These are phyloP conservation scores for Mionectes macconnelli DNA, from an alignment of 2,113 vertebrate genomes.

Conservation along the genomic window DNA sequence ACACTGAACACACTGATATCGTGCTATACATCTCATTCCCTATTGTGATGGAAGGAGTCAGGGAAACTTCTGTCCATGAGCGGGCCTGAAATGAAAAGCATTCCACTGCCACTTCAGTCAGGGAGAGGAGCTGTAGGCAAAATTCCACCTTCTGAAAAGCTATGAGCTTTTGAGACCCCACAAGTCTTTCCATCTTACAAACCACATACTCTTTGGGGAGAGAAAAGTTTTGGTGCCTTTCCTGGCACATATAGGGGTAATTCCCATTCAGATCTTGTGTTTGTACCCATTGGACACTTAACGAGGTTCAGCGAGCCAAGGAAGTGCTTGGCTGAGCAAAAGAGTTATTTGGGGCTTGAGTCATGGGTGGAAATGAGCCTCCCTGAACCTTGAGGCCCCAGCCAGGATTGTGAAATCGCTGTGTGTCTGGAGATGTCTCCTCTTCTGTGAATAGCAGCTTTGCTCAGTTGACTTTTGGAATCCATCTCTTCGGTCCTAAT, in stretches of 20 bases:
- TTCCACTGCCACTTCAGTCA: background rate
- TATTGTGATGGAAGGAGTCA: background rate
- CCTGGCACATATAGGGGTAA: background rate
- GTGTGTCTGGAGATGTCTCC: background rate
- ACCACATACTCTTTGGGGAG: background rate
- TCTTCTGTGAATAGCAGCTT: background rate
- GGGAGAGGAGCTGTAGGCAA: background rate
- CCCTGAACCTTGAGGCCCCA: background rate
- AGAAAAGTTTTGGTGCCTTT: background rate
- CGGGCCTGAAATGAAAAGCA: background rate
- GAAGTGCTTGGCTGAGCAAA: constrained; percentile 9
- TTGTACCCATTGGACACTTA: background rate
- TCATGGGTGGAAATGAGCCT: constrained; percentile 40
- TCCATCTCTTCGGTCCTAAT: constrained; percentile 4
- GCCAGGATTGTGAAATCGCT: constrained; percentile 36
- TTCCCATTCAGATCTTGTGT: background rate
- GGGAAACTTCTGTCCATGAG: background rate
- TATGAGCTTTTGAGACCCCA: background rate
- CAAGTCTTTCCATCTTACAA: background rate
- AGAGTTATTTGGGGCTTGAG: constrained; percentile 6
- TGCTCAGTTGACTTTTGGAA: constrained; percentile 9
- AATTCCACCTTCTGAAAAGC: background rate
- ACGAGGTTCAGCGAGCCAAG: background rate
- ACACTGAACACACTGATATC: background rate
- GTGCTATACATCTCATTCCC: background rate